Conservation (phyloP, 2,113 vertebrate species). For the Fulmarus glacialis region DNA sequence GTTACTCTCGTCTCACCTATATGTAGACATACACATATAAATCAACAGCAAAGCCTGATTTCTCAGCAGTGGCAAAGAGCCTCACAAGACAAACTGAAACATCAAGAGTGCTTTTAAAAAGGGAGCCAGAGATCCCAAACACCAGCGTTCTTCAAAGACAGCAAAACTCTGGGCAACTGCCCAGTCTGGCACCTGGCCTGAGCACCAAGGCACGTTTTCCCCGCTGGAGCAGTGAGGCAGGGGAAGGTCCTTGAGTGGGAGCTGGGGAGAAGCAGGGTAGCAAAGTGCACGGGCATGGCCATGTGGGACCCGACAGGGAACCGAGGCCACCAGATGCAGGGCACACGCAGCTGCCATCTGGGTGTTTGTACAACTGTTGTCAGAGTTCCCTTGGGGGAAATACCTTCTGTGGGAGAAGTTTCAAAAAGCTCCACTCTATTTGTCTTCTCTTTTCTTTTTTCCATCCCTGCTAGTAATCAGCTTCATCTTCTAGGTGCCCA, state of each 20-base stretch:
- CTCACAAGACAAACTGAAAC: neutral
- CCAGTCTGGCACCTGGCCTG: neutral
- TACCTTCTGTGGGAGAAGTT: neutral
- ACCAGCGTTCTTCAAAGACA: neutral
- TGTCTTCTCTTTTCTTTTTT: neutral
- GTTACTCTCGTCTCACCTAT: neutral
- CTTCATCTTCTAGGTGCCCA: neutral
- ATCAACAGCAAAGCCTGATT: neutral
- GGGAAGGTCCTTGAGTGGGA: neutral
- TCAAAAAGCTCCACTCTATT: neutral
- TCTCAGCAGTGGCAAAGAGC: neutral
- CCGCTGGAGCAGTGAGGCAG: neutral
- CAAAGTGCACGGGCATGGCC: neutral
- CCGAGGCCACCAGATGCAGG: rapidly evolving
- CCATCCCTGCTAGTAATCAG: neutral
- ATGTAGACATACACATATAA: rapidly evolving
- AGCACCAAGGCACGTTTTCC: neutral
- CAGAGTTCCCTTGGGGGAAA: neutral
- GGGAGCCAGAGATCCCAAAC: neutral
- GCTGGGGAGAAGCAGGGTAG: neutral
- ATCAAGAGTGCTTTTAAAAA: neutral
- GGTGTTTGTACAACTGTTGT: neutral
- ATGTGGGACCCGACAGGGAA: neutral
- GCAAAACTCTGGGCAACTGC: neutral
- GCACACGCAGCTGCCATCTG: neutral